Conservation (phyloP, 1,140 invertebrate genomes). For the Littorina saxatilis region DNA sequence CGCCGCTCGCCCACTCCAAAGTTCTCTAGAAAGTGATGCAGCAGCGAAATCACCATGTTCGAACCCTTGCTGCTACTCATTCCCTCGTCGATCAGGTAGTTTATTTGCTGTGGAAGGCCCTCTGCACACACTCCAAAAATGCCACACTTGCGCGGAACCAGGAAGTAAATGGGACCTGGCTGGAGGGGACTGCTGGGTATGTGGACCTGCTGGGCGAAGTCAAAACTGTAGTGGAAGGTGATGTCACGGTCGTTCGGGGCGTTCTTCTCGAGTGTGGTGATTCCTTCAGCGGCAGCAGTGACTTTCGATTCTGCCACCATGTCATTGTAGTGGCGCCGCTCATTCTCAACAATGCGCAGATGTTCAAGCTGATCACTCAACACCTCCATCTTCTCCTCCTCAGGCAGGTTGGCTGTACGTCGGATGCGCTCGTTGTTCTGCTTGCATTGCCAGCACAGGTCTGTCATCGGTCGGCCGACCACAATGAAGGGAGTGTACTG, state of each 20-base stretch:
- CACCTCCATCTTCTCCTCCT: not conserved
- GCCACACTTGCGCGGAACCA: not conserved
- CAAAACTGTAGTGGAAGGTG: not conserved
- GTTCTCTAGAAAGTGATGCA: slow-evolving; percentile 52
- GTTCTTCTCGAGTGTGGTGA: not conserved
- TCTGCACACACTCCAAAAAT: slow-evolving; percentile 57
- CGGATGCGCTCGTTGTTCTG: slow-evolving; percentile 40
- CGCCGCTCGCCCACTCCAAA: slow-evolving; percentile 53
- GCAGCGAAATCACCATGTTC: slow-evolving; percentile 52
- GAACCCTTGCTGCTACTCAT: slow-evolving; percentile 46
- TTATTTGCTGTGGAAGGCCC: slow-evolving; percentile 28
- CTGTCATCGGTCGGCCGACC: slow-evolving; percentile 43
- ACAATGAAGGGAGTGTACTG: slow-evolving; percentile 36
- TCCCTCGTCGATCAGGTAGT: slow-evolving; percentile 28
- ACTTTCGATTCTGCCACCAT: slow-evolving; percentile 27
- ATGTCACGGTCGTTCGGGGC: not conserved
- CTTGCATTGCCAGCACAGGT: slow-evolving; percentile 53
- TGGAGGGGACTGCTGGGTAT: not conserved
- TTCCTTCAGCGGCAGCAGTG: not conserved
- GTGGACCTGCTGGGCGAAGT: not conserved
- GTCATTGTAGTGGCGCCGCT: slow-evolving; percentile 43
- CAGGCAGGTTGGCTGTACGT: slow-evolving; percentile 34
- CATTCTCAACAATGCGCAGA: not conserved
- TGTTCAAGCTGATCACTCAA: not conserved
- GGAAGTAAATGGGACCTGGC: slow-evolving; percentile 10